phyloP scores from a whole-genome alignment of 2,797 vertebrate genomes.

The Diceros bicornis region DNA sequence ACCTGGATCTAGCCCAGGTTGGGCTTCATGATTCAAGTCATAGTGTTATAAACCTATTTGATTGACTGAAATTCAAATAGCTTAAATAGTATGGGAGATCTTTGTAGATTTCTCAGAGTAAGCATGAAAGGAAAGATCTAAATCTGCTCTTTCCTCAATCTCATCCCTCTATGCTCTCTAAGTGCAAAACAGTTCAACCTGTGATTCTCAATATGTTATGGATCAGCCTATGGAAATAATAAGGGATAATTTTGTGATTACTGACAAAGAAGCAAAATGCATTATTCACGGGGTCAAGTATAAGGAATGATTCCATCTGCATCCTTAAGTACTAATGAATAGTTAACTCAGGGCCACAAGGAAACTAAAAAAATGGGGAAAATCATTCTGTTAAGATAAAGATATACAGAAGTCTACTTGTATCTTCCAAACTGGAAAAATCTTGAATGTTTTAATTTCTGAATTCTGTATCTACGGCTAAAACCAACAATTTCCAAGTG shows the following conservation, averaged over 20 bases:
- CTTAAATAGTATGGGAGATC: not conserved
- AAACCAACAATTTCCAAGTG: not conserved
- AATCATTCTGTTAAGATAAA: not conserved
- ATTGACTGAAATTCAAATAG: not conserved
- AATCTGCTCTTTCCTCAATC: not conserved
- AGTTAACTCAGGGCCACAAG: not conserved
- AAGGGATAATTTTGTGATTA: not conserved
- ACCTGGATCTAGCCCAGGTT: not conserved
- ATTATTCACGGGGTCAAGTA: not conserved
- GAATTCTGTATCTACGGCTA: not conserved
- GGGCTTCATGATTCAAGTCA: not conserved
- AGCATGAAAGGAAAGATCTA: not conserved
- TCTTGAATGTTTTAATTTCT: not conserved
- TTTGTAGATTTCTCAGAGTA: not conserved
- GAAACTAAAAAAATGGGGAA: not conserved
- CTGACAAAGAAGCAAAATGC: not conserved
- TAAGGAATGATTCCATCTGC: not conserved
- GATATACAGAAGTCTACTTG: not conserved
- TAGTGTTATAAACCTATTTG: not conserved
- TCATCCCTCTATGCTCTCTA: not conserved
- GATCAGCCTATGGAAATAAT: not conserved
- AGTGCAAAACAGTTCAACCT: not conserved
- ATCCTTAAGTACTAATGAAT: not conserved
- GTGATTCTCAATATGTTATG: not conserved
- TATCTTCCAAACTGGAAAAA: not conserved